Conservation (phyloP, 2,888 invertebrate species). For the Xestia ashworthii region DNA sequence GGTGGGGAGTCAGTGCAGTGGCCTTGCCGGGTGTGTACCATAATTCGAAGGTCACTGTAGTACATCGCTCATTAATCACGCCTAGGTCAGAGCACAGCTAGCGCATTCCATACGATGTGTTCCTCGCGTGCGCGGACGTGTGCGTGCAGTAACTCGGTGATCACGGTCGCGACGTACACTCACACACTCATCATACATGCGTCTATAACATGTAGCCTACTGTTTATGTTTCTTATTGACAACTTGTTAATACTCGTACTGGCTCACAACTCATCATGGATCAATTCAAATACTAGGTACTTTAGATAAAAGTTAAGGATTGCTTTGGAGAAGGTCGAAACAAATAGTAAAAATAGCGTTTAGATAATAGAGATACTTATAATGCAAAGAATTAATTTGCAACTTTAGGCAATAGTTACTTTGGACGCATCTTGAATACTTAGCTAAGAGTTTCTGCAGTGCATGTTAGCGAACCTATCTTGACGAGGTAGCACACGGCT, state of each 20-base stretch:
- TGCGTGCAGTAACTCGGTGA: slow-evolving; percentile 45
- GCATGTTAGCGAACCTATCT: slow-evolving; percentile 23
- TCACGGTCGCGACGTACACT: slow-evolving; percentile 55
- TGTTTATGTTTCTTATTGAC: slow-evolving; percentile 50
- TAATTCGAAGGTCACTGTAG: slow-evolving; percentile 68
- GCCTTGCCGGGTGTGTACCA: slow-evolving; percentile 58
- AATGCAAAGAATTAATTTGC: neutral
- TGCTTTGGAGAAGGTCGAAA: slow-evolving; percentile 30
- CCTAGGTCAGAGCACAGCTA: slow-evolving; percentile 79
- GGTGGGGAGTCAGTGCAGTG: slow-evolving; percentile 66
- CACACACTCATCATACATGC: slow-evolving; percentile 61
- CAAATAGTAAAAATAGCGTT: slow-evolving; percentile 18
- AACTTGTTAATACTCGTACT: slow-evolving; percentile 39
- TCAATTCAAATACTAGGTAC: slow-evolving; percentile 38
- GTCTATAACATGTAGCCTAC: slow-evolving; percentile 55
- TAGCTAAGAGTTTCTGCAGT: slow-evolving; percentile 3
- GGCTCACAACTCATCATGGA: slow-evolving; percentile 30
- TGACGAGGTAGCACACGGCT: slow-evolving; percentile 1
- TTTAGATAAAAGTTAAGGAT: slow-evolving; percentile 44
- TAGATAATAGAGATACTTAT: slow-evolving; percentile 24
- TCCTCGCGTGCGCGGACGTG: slow-evolving; percentile 26
- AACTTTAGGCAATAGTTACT: slow-evolving; percentile 18
- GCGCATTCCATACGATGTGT: slow-evolving; percentile 67
- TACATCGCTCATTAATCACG: slow-evolving; percentile 77
- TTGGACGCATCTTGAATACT: slow-evolving; percentile 10